Conservation (phyloP, 2,113 vertebrate genomes). For the Fukomys damarensis region DNA sequence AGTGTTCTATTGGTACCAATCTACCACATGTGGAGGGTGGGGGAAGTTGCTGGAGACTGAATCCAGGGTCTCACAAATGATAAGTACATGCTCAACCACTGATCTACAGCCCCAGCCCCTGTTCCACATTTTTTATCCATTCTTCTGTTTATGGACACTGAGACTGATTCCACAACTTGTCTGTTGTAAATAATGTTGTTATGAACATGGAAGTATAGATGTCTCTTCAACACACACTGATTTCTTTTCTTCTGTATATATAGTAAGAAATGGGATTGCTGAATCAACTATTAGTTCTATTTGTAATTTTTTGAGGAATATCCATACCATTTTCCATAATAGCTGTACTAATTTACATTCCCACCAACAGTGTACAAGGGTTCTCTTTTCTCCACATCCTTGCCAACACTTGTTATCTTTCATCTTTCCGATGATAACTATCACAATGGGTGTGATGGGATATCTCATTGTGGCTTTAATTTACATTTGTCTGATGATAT, state of each 20-base stretch:
- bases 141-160: background rate
- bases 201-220: background rate
- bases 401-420: background rate
- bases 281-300: background rate
- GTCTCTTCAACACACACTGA: background rate
- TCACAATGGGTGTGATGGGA: background rate
- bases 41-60: background rate
- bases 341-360: background rate
- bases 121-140: background rate
- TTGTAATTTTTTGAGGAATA: background rate
- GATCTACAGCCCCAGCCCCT: background rate
- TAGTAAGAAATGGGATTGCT: background rate
- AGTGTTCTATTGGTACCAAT: background rate
- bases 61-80: background rate
- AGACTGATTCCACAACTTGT: background rate
- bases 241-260: background rate
- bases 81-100: background rate
- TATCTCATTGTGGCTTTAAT: background rate
- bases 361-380: no score
- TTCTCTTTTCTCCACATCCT: background rate
- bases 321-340: background rate
- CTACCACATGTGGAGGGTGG: background rate
- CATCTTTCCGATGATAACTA: background rate
- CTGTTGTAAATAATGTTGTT: background rate
- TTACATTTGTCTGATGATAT: background rate